These are phyloP conservation scores for Sinopyrophorus schimmeli DNA, from an alignment of 2,888 invertebrate species.

Conservation along the genomic window DNA sequence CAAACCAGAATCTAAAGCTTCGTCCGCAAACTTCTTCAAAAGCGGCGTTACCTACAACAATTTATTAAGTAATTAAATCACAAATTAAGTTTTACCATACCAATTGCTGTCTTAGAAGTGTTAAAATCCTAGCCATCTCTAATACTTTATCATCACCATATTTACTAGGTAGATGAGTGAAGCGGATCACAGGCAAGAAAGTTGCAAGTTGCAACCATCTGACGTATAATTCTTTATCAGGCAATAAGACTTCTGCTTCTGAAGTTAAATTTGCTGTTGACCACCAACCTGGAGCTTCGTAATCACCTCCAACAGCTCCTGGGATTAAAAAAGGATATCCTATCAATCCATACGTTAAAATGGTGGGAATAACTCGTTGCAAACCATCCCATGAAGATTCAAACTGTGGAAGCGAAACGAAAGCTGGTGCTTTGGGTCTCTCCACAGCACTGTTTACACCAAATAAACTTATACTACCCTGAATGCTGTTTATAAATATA, in stretches of 20 bases:
- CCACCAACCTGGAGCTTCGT: conserved; percentile 64
- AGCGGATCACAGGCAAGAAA: conserved; percentile 90
- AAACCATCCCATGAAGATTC: conserved; percentile 83
- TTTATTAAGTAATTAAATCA: neutral
- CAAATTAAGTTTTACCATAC: conserved; percentile 54
- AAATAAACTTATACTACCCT: conserved; percentile 67
- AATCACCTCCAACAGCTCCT: conserved; percentile 92
- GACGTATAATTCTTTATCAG: conserved; percentile 81
- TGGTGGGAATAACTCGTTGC: conserved; percentile 78
- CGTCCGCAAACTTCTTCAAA: conserved; percentile 75
- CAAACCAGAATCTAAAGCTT: conserved; percentile 78
- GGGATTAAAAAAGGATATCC: conserved; percentile 94
- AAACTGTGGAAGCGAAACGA: conserved; percentile 82
- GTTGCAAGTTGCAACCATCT: conserved; percentile 90
- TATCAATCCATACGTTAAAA: conserved; percentile 83
- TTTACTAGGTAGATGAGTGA: conserved; percentile 86
- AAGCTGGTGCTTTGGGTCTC: conserved; percentile 81
- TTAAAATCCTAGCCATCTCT: conserved; percentile 76
- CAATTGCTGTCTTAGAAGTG: conserved; percentile 71
- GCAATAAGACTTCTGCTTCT: conserved; percentile 60
- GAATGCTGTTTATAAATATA: conserved; percentile 67
- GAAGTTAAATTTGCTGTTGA: conserved; percentile 54
- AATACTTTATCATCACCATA: conserved; percentile 78
- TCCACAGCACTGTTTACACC: conserved; percentile 83
- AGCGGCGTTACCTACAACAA: conserved; percentile 68